phyloP scores from a whole-genome alignment of 2,797 vertebrate genomes.

The Pangasius krempfi region DNA sequence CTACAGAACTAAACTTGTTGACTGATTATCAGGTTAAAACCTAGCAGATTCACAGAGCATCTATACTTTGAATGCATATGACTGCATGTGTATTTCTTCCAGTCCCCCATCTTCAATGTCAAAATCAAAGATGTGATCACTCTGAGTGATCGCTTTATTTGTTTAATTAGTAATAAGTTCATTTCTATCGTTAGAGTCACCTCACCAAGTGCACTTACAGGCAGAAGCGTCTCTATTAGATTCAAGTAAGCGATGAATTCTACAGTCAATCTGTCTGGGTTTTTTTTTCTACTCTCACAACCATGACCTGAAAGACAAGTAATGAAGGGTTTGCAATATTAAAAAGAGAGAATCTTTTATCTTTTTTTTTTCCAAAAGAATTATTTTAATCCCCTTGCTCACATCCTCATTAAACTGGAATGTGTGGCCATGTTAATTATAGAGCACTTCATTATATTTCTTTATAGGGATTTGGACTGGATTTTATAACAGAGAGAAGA shows the following conservation, averaged over 20 bases:
- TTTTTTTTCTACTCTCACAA: background rate
- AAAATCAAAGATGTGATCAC: conserved; percentile 65
- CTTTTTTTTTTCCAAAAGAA: background rate
- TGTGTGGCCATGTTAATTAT: background rate
- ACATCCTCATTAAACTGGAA: background rate
- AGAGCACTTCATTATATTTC: background rate
- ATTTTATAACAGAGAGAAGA: background rate
- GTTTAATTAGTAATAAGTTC: conserved; percentile 50
- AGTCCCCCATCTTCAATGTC: conserved; percentile 55
- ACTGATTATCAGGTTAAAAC: background rate
- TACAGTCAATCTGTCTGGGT: background rate
- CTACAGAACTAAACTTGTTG: background rate
- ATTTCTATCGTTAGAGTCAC: conserved; percentile 14
- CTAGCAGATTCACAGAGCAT: background rate
- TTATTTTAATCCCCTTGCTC: background rate
- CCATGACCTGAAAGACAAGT: background rate
- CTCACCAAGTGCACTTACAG: background rate
- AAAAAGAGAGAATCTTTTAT: background rate
- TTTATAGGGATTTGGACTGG: background rate
- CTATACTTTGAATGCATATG: background rate
- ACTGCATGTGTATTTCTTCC: background rate
- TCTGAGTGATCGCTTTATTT: conserved; percentile 40
- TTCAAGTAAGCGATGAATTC: background rate
- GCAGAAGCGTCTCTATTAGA: background rate
- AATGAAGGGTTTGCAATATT: background rate